A percentile compares a stretch with the other conserved stretches of the same genome.
Conservation (phyloP, 2,113 vertebrate species). For the Pycnonotus jocosus region DNA sequence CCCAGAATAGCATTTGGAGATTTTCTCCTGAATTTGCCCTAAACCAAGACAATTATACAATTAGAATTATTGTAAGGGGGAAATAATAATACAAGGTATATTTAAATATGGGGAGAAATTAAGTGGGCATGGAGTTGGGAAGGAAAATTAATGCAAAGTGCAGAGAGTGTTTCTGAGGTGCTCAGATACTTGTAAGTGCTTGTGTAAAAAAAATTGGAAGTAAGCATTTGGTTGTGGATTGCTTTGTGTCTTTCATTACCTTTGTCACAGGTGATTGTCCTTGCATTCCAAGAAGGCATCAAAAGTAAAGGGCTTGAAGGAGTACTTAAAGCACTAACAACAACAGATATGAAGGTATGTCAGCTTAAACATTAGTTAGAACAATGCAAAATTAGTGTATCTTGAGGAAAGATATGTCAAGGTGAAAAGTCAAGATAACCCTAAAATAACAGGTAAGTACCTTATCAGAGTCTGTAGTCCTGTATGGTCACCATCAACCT, state of each 20-base stretch:
- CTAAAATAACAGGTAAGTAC: slow-evolving; percentile 16
- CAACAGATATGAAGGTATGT: neutral
- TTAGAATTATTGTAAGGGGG: neutral
- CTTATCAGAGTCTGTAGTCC: slow-evolving; percentile 5
- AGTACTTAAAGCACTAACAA: neutral
- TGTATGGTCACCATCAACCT: slow-evolving; percentile 15
- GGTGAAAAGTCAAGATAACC: slow-evolving; percentile 46
- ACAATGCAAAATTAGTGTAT: neutral
- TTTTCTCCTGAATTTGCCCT: neutral
- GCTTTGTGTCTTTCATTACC: neutral
- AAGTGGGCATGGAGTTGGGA: neutral
- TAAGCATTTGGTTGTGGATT: neutral
- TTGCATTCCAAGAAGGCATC: neutral
- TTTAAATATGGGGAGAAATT: neutral
- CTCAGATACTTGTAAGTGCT: neutral
- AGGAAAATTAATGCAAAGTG: neutral
- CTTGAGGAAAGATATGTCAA: neutral
- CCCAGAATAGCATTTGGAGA: neutral
- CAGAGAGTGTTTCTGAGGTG: neutral
- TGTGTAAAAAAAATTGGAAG: neutral
- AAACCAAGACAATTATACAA: neutral
- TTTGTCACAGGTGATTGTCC: neutral
- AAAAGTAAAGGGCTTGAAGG: neutral
- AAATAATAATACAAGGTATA: neutral
- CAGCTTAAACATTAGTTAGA: neutral